Evolutionary conservation across 2,797 vertebrate genomes (phyloP).

Genomic region (Erpetoichthys calabaricus): DNA sequence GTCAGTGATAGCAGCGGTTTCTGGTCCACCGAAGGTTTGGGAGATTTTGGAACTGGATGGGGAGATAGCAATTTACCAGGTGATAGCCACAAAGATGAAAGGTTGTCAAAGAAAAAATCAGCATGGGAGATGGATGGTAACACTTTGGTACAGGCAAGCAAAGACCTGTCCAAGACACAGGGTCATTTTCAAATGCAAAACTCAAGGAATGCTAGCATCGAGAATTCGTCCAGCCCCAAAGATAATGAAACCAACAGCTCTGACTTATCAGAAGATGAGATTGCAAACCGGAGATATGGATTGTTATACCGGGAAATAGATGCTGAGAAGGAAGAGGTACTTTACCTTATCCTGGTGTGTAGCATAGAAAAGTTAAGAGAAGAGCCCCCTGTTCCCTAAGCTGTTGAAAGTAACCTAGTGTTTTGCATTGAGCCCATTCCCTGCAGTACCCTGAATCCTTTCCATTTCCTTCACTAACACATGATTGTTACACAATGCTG

Average conservation of each 20-base stretch:
- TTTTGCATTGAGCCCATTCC: conserved; percentile 20
- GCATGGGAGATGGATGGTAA: conserved; percentile 22
- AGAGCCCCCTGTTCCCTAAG: conserved; percentile 38
- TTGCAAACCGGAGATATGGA: conserved; percentile 86
- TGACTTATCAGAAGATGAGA: conserved; percentile 94
- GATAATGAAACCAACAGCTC: conserved; percentile 75
- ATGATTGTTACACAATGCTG: conserved; percentile 8
- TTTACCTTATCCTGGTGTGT: conserved; percentile 45
- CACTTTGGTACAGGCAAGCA: conserved; percentile 20
- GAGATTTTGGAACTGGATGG: conserved; percentile 26
- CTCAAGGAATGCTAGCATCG: conserved; percentile 41
- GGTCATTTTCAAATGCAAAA: conserved; percentile 32
- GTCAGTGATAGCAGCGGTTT: conserved; percentile 32
- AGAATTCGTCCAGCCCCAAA: conserved; percentile 52
- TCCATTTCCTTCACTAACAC: conserved; percentile 23
- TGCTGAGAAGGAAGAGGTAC: conserved; percentile 87
- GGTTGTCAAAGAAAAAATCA: conserved; percentile 19
- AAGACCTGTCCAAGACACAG: conserved; percentile 30
- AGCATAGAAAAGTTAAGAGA: conserved; percentile 56
- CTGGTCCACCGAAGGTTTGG: conserved; percentile 36
- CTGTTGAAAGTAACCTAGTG: conserved; percentile 36
- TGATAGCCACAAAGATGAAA: conserved; percentile 20
- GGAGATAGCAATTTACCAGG: conserved; percentile 22
- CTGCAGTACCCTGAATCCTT: conserved; percentile 21
- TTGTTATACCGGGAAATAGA: conserved; percentile 87